phyloP scores from a whole-genome alignment of 2,888 invertebrate genomes.

The Rotaria magnacalcarata region DNA sequence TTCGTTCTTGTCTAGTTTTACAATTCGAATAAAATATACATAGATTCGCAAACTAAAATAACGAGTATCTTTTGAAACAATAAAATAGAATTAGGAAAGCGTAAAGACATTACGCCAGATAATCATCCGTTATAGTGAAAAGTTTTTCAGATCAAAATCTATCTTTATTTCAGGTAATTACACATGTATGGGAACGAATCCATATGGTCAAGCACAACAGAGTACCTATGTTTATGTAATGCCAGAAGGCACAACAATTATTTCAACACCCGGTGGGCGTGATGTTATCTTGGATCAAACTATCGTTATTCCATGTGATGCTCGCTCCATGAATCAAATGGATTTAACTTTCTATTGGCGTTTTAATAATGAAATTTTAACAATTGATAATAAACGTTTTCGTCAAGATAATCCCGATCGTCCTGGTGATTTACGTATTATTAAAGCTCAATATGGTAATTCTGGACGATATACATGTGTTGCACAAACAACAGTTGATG shows the following conservation, averaged over 20 bases:
- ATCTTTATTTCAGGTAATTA: slow-evolving; percentile 39
- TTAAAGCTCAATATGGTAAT: slow-evolving; percentile 43
- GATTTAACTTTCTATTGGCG: slow-evolving; percentile 46
- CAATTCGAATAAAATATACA: too few species aligned
- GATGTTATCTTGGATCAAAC: slow-evolving; percentile 42
- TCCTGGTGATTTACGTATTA: slow-evolving; percentile 45
- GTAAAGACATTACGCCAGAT: too few species aligned
- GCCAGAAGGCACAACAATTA: slow-evolving; percentile 42
- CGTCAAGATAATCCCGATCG: slow-evolving; percentile 44
- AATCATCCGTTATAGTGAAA: too few species aligned
- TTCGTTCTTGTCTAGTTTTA: too few species aligned
- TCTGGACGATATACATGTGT: slow-evolving; percentile 43
- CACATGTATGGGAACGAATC: slow-evolving; percentile 43
- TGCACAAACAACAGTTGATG: slow-evolving; percentile 45
- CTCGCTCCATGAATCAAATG: slow-evolving; percentile 38
- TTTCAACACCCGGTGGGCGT: slow-evolving; percentile 22
- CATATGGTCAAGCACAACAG: slow-evolving; percentile 8
- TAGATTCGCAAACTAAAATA: too few species aligned
- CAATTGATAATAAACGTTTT: slow-evolving; percentile 36
- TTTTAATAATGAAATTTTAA: slow-evolving; percentile 43
- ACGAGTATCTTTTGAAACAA: too few species aligned
- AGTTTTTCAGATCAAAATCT: too few species aligned
- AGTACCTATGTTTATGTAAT: slow-evolving; percentile 44
- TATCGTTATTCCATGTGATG: slow-evolving; percentile 43
- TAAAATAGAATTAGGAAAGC: too few species aligned